Conservation (phyloP, 2,888 invertebrate genomes). For the Sesia bembeciformis region DNA sequence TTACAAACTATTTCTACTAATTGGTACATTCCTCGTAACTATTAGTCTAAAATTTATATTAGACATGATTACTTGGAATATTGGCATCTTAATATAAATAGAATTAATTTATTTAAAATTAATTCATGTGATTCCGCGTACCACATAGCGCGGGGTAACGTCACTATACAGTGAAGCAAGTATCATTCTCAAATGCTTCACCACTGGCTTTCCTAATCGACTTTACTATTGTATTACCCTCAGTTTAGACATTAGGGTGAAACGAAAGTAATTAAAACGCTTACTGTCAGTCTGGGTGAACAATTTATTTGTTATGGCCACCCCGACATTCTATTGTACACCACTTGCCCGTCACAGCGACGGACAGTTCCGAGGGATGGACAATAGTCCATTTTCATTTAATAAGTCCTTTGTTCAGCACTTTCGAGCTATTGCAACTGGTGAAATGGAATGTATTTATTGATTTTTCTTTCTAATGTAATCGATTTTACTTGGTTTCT, state of each 20-base stretch:
- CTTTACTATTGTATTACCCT: not conserved
- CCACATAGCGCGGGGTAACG: too few relatives aligned
- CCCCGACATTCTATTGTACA: conserved; percentile 49
- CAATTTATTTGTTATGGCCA: conserved; percentile 51
- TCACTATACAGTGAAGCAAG: too few relatives aligned
- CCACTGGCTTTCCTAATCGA: not conserved
- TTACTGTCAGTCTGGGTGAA: conserved; percentile 13
- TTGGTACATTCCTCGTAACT: too few relatives aligned
- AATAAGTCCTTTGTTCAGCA: conserved; percentile 36
- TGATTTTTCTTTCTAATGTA: too few relatives aligned
- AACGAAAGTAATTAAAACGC: not conserved
- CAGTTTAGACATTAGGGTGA: not conserved
- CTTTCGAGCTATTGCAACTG: conserved; percentile 4
- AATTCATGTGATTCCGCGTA: too few relatives aligned
- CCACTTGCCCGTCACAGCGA: conserved; percentile 48
- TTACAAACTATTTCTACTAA: too few relatives aligned
- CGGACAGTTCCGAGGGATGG: conserved; percentile 41
- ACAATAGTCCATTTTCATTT: conserved; percentile 42
- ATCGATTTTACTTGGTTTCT: too few relatives aligned
- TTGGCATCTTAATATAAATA: too few relatives aligned
- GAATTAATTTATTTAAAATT: too few relatives aligned
- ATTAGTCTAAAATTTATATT: too few relatives aligned
- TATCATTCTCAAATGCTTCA: not conserved
- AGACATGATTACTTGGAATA: too few relatives aligned
- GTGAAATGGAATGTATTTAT: too few relatives aligned